Evolutionary conservation across 1,140 invertebrate species (phyloP).

Genomic region (Zaprionus davidi): DNA sequence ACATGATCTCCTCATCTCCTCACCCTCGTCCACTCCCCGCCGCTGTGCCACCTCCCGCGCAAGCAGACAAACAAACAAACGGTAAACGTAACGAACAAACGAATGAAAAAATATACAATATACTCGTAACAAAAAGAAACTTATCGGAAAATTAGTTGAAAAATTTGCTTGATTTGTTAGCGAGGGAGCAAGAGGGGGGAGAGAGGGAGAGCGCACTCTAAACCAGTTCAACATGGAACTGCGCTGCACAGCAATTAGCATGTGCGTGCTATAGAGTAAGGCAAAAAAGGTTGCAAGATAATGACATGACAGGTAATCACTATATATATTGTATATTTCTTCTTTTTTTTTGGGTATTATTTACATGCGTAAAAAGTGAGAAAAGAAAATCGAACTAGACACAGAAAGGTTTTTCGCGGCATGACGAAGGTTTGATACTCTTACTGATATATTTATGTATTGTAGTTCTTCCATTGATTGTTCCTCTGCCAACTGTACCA

Average conservation of each 20-base stretch:
- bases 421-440: too few species aligned
- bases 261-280: slow-evolving; percentile 7
- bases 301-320: slow-evolving; percentile 1
- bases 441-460: too few species aligned
- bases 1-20: not conserved
- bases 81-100: slow-evolving; percentile 1
- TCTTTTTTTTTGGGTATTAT: not conserved
- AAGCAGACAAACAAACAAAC: not conserved
- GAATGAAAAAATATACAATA: not conserved
- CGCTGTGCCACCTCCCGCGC: too few species aligned
- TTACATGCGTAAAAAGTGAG: slow-evolving; percentile 1
- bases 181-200: not conserved
- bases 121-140: too few species aligned
- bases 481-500: too few species aligned
- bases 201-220: not conserved
- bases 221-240: slow-evolving; percentile 1
- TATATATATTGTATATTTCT: slow-evolving; percentile 1
- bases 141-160: slow-evolving; percentile 8
- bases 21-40: not conserved
- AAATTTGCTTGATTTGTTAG: slow-evolving; percentile 9
- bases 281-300: slow-evolving; percentile 4
- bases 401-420: not conserved
- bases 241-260: slow-evolving; percentile 13
- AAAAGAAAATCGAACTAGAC: slow-evolving; percentile 11
- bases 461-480: too few species aligned